These are phyloP conservation scores for Dipodomys ordii DNA, from an alignment of 2,113 vertebrate genomes.

Conservation along the genomic window DNA sequence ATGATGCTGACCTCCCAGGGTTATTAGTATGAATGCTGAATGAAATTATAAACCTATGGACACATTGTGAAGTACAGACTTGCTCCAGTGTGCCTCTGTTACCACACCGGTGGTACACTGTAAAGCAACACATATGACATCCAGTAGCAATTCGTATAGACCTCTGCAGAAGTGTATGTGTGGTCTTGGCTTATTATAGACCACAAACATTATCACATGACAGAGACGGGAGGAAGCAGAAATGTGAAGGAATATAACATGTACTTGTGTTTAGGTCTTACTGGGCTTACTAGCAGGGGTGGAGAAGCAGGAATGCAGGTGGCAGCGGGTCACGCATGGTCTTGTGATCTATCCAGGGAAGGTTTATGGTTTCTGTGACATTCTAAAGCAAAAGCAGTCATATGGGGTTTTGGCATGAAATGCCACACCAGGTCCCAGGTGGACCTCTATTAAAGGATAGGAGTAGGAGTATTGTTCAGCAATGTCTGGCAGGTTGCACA, in stretches of 20 bases:
- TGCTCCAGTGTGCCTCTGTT: not conserved
- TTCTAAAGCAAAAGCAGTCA: not conserved
- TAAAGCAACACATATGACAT: not conserved
- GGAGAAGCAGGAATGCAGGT: not conserved
- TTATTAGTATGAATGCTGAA: not conserved
- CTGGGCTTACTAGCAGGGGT: not conserved
- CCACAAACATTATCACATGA: not conserved
- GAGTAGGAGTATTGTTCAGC: not conserved
- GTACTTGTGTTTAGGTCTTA: not conserved
- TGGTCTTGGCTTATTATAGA: not conserved
- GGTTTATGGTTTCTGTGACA: not conserved
- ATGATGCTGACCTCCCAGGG: not conserved
- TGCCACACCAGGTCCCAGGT: not conserved
- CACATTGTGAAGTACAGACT: accelerated
- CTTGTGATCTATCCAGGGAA: not conserved
- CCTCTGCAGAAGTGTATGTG: not conserved
- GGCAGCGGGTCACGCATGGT: not conserved
- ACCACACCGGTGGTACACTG: not conserved
- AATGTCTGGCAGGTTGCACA: not conserved
- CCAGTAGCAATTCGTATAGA: not conserved
- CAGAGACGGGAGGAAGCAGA: not conserved
- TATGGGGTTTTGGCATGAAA: not conserved
- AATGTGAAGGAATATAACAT: not conserved
- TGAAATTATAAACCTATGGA: accelerated
- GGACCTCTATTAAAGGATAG: not conserved